Conservation (phyloP, 1,140 invertebrate genomes). For the Cryptotermes secundus region DNA sequence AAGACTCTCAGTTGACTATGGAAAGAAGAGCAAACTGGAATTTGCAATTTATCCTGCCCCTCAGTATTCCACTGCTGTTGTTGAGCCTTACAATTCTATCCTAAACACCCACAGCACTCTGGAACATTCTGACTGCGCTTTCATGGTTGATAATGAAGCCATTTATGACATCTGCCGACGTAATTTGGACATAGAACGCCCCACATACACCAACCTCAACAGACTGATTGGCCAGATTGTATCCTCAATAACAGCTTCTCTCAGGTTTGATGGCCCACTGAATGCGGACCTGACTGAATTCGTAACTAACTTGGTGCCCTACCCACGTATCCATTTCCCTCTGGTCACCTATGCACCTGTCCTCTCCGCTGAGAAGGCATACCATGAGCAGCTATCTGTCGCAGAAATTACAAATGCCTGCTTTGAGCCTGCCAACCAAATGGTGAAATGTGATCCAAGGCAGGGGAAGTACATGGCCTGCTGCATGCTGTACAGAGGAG, state of each 20-base stretch:
- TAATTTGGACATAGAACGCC: constrained; percentile 84
- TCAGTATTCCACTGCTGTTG: constrained; percentile 64
- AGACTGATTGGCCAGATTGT: constrained; percentile 83
- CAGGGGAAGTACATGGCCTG: constrained; percentile 91
- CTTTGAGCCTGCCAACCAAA: constrained; percentile 87
- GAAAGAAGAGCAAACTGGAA: constrained; percentile 69
- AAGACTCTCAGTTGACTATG: constrained; percentile 64
- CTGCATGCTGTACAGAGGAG: constrained; percentile 71
- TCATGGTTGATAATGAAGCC: constrained; percentile 89
- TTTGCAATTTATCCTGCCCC: constrained; percentile 70
- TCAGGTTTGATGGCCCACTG: constrained; percentile 69
- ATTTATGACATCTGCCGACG: constrained; percentile 90
- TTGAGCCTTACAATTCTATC: constrained; percentile 67
- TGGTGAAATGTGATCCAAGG: constrained; percentile 90
- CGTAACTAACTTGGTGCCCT: constrained; percentile 81
- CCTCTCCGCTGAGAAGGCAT: constrained; percentile 83
- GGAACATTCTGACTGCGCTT: constrained; percentile 83
- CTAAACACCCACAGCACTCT: constrained; percentile 67
- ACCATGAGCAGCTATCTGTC: constrained; percentile 79
- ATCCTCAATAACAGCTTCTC: constrained; percentile 81
- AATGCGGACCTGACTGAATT: constrained; percentile 82
- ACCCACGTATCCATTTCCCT: constrained; percentile 81
- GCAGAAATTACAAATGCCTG: constrained; percentile 87
- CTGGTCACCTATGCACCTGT: constrained; percentile 83
- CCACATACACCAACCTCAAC: constrained; percentile 77